A percentile compares a stretch with the other conserved stretches of the same genome.
These are phyloP conservation scores for Dermatophagoides farinae DNA, from an alignment of 1,140 invertebrate genomes.

Conservation along the genomic window DNA sequence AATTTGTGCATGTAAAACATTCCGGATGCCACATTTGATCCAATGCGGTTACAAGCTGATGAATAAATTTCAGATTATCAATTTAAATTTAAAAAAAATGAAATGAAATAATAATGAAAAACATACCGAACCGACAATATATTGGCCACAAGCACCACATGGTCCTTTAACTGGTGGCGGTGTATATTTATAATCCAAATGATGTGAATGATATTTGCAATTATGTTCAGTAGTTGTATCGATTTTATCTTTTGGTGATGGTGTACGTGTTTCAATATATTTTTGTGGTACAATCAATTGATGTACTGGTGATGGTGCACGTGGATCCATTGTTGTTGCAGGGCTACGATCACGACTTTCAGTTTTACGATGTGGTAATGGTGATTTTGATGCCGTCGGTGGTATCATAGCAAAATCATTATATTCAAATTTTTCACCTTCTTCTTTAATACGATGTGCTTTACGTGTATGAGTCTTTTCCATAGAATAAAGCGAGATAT, in stretches of 20 bases:
- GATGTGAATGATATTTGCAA: constrained; percentile 9
- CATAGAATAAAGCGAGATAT: not conserved
- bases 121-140: constrained; percentile 11
- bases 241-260: constrained; percentile 7
- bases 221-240: constrained; percentile 1
- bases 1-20: constrained; percentile 79
- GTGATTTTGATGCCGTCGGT: not conserved
- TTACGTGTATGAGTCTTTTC: not conserved
- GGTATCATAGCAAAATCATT: constrained; percentile 8
- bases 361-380: not conserved
- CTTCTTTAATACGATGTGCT: not conserved
- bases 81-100: constrained; percentile 24
- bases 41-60: constrained; percentile 59
- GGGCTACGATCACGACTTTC: not conserved
- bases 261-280: not conserved
- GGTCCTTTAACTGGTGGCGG: constrained; percentile 11
- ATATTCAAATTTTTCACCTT: constrained; percentile 4
- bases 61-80: not conserved
- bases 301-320: constrained; percentile 3
- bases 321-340: constrained; percentile 6
- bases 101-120: not conserved
- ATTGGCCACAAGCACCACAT: constrained; percentile 8
- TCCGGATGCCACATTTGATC: constrained; percentile 98
- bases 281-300: constrained; percentile 1
- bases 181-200: constrained; percentile 11